phyloP scores from a whole-genome alignment of 1,140 invertebrate genomes.

The Sitobion miscanthi region DNA sequence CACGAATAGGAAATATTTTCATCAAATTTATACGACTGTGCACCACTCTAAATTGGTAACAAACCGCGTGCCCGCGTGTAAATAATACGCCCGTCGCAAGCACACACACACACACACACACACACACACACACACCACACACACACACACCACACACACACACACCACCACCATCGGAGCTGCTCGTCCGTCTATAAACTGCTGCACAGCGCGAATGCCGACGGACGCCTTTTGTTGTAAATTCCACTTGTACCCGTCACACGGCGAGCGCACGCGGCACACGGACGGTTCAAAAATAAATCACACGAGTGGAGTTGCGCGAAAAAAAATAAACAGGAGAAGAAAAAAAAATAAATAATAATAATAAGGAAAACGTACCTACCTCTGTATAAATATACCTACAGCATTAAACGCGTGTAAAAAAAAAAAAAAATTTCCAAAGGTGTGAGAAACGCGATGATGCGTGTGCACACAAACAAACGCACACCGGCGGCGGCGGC shows the following conservation, averaged over 20 bases:
- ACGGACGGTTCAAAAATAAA: constrained; percentile 30
- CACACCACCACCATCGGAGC: neutral
- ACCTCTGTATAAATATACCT: neutral
- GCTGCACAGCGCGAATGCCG: neutral
- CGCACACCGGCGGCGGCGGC: constrained; percentile 16
- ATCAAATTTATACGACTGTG: neutral
- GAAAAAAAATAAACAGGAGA: neutral
- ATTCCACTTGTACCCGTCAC: constrained; percentile 25
- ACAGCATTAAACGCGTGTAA: neutral
- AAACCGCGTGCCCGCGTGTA: neutral
- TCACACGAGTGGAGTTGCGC: neutral
- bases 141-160: neutral
- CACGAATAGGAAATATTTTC: neutral
- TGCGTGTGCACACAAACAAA: neutral
- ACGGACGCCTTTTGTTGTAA: constrained; percentile 34
- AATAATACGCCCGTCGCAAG: neutral
- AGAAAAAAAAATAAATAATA: neutral
- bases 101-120: too few relatives aligned
- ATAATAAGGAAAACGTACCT: neutral
- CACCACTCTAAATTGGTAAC: neutral
- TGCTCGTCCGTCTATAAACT: neutral
- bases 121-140: neutral
- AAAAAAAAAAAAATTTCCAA: neutral
- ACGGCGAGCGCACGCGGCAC: neutral
- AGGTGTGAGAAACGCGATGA: constrained; percentile 50